Evolutionary conservation across 2,888 invertebrate species (phyloP).

Genomic region (Eucera pruinosa): DNA sequence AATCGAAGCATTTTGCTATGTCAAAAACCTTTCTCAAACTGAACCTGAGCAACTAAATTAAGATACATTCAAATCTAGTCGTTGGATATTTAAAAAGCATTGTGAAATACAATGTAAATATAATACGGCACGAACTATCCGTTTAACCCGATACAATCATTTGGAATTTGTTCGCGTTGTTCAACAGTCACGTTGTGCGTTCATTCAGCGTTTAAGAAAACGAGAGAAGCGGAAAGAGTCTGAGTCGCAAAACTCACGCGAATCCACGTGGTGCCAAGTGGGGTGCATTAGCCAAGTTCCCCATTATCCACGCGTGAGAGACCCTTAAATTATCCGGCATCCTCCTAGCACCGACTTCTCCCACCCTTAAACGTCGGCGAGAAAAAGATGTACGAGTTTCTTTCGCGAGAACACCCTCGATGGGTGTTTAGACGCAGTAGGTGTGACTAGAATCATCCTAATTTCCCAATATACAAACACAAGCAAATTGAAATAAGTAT

Average conservation of each 20-base stretch:
- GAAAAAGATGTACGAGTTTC: slow-evolving; percentile 82
- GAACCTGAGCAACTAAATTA: too few relatives aligned
- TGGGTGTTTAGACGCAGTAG: slow-evolving; percentile 52
- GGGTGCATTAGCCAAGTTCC: slow-evolving; percentile 83
- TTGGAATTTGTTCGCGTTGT: neutral
- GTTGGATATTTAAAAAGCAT: too few relatives aligned
- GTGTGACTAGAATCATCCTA: slow-evolving; percentile 58
- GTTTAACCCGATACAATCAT: neutral
- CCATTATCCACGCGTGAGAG: slow-evolving; percentile 84
- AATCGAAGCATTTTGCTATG: too few relatives aligned
- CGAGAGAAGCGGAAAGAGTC: slow-evolving; percentile 34
- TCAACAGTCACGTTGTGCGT: slow-evolving; percentile 6
- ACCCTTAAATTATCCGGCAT: slow-evolving; percentile 82
- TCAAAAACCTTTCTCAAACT: too few relatives aligned
- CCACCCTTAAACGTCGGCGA: slow-evolving; percentile 76
- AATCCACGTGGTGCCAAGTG: slow-evolving; percentile 81
- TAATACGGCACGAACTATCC: too few relatives aligned
- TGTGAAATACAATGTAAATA: too few relatives aligned
- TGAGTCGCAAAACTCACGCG: slow-evolving; percentile 71
- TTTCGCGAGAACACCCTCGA: slow-evolving; percentile 67
- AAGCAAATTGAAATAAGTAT: neutral
- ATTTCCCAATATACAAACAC: slow-evolving; percentile 46
- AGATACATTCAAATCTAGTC: too few relatives aligned
- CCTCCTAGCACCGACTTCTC: slow-evolving; percentile 71
- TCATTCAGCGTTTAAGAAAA: slow-evolving; percentile 35